These are phyloP conservation scores for Phortica variegata DNA, from an alignment of 1,140 invertebrate species.

Conservation along the genomic window DNA sequence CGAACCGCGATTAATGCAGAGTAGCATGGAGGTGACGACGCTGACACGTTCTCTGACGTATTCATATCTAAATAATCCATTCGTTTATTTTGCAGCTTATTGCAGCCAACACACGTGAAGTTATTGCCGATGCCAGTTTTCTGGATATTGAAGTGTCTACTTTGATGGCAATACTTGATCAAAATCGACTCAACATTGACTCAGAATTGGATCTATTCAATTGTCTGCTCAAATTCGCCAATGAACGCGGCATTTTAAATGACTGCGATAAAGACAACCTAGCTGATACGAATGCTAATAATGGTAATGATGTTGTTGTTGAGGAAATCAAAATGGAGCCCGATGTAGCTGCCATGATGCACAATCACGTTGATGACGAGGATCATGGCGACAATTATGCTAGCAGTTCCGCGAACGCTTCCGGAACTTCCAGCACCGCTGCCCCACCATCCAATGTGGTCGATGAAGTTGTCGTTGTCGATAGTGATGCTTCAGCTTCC, in stretches of 20 bases:
- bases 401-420: neutral
- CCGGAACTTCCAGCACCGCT: constrained; percentile 6
- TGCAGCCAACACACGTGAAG: constrained; percentile 71
- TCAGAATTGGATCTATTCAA: constrained; percentile 76
- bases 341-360: constrained; percentile 46
- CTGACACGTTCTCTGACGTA: too few relatives aligned
- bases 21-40: constrained; percentile 68
- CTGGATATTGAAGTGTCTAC: constrained; percentile 73
- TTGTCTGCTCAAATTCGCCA: constrained; percentile 69
- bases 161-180: constrained; percentile 71
- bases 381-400: constrained; percentile 15
- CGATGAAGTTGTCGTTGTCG: constrained; percentile 43
- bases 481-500: constrained; percentile 34
- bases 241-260: constrained; percentile 50
- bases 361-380: constrained; percentile 40
- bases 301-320: constrained; percentile 18
- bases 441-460: constrained; percentile 27
- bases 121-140: constrained; percentile 73
- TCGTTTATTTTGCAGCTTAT: constrained; percentile 63
- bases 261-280: constrained; percentile 7
- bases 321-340: constrained; percentile 55
- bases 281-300: neutral
- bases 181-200: constrained; percentile 69
- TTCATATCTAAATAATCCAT: too few relatives aligned
- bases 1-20: constrained; percentile 75